Evolutionary conservation across 2,888 invertebrate species (phyloP), one percentile per base, ranked within the genome.

Genomic region (Rotaria magnacalcarata): DNA sequence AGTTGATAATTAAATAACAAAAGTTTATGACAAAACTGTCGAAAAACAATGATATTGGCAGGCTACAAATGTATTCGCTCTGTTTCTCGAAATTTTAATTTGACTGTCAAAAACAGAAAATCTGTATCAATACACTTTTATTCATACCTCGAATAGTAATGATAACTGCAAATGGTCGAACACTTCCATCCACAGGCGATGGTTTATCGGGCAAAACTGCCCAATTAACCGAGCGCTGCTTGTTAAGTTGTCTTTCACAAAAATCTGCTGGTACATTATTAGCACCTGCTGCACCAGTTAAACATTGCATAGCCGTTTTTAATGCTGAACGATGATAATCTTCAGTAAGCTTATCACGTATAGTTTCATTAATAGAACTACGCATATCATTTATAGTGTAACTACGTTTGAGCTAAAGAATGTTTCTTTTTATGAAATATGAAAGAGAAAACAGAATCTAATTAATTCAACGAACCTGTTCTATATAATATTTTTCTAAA

Each of bases 91-190:
- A 47, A 47, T 47, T 47, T 47, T 11, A 5, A 47, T 47, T 10
- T 11, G 11, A 0, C 47, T 10, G 47, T 47, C 11, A 11, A 11
- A 47, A 47, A 47, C 8, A 47, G 47, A 47, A 47, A 47, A 47
- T 10, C 11, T 47, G 0, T 47, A 11, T 47, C 14, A 34, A 19
- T 16, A 74, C 10, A n/a, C n/a, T 60, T n/a, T 60, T 16, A 16
- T 52, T 16, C 16, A 24, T 80, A 80, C 75, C 75, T 24, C 75
- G 75, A 47, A 80, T 80, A 24, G 75, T 80, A 47, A 80, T 80
- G 11, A 80, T 80, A 43, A 80, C 47, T 24, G 75, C 75, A 80
- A 80, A 80, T 80, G 75, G 75, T 47, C 75, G 75, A 80, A 80
- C 47, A 80, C 47, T 47, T 21, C 47, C 47, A 80, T 80, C 47